Base-by-base conservation (phyloP, 2,797 vertebrate genomes). In the Phoxinus dragarum region DNA sequence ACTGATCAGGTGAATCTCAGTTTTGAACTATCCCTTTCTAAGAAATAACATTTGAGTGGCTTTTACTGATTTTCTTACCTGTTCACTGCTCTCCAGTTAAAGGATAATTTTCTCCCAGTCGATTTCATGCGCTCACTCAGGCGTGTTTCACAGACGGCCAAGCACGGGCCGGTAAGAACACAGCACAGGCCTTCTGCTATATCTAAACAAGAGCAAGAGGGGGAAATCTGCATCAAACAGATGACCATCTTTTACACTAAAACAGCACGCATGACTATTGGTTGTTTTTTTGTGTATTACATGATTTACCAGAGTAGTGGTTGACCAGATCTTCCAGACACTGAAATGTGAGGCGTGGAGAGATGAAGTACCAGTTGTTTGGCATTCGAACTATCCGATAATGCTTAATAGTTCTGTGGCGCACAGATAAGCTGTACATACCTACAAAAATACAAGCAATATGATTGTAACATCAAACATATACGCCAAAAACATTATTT, bases 311-410 rank as follows among this genome's bases (percentile, higher is more conserved):
- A 31, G 96, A 96, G 88, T 97, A 97, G 93, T 97, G 96, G 72
- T 95, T 96, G 68, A 97, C 96, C 3, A 97, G 93, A 86, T 97
- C 96, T 90, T 97, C 96, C 42, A 97, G 92, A 88, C 96, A 97
- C 91, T 96, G 96, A 90, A 97, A 97, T 12, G 96, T 96, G 91
- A 97, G 94, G 21, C 95, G 91, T 34, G 96, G 95, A 1, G 96
- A 97, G 89, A 97, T 97, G 84, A 95, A 97, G 83, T 96, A 97
- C 96, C 96, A 96, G 82, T 96, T 96, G 81, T 97, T 97, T 0
- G 96, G 96, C 72, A 97, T 92, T 61, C 96, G 95, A 87, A 93
- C 94, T 79, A 97, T 97, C 14, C 95, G 93, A 87, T 97, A 97
- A 92, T 97, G 96, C 88, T 95, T 96, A 67, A 97, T 94, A 67